Evolutionary conservation across 2,888 invertebrate genomes (phyloP).

Genomic region (Callimorpha dominula): DNA sequence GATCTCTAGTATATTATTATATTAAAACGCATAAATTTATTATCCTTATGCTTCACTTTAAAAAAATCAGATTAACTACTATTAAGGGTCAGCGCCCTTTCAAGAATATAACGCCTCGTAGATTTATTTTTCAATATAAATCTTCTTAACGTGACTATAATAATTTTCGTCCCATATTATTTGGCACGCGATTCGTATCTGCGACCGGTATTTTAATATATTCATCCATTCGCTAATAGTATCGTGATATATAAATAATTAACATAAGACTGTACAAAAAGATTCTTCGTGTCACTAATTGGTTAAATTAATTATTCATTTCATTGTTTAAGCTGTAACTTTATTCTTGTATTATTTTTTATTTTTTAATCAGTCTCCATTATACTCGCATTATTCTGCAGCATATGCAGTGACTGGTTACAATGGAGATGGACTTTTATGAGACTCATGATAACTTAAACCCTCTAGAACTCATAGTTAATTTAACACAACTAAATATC

Average conservation of each 20-base stretch:
- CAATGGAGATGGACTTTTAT: no score
- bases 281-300: neutral
- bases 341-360: neutral
- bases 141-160: conserved; percentile 44
- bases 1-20: no score
- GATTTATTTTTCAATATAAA: conserved; percentile 6
- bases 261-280: conserved; percentile 3
- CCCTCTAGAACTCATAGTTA: no score
- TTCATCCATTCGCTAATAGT: conserved; percentile 34
- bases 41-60: no score
- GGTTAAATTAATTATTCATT: neutral
- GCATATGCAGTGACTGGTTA: no score
- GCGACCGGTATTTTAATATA: conserved; percentile 47
- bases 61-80: neutral
- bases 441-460: no score
- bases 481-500: no score
- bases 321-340: neutral
- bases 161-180: conserved; percentile 50
- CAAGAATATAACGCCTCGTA: neutral
- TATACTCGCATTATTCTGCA: no score
- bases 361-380: neutral
- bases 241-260: conserved; percentile 34
- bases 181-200: conserved; percentile 51
- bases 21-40: no score
- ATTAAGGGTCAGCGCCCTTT: neutral